phyloP scores from a whole-genome alignment of 2,888 invertebrate genomes.

The Lamellibrachia columna region DNA sequence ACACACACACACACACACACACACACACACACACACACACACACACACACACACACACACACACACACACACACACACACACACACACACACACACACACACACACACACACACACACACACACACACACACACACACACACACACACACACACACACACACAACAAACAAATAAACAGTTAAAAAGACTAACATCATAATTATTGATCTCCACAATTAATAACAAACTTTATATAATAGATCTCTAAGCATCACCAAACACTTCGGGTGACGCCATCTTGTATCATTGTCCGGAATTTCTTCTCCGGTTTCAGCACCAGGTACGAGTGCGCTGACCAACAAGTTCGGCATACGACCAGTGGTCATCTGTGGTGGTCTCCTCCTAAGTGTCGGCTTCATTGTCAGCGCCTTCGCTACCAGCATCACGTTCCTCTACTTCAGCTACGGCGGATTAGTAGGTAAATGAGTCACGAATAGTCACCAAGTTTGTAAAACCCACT shows the following conservation, averaged over 20 bases:
- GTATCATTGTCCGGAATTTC: not conserved
- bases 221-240: not conserved
- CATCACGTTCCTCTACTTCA: conserved; percentile 46
- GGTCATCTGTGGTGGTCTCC: not conserved
- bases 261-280: not conserved
- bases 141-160: too few species aligned
- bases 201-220: not conserved
- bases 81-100: too few species aligned
- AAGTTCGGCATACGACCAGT: conserved; percentile 20
- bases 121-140: too few species aligned
- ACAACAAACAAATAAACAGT: too few species aligned
- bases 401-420: conserved; percentile 37
- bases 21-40: too few species aligned
- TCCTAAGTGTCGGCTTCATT: conserved; percentile 13
- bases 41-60: too few species aligned
- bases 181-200: too few species aligned
- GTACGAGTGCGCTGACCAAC: conserved; percentile 7
- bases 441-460: conserved; percentile 40
- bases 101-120: too few species aligned
- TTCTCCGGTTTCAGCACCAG: not conserved
- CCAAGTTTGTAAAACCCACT: not conserved
- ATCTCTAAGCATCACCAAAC: not conserved
- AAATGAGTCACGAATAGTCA: not conserved
- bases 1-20: too few species aligned
- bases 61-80: too few species aligned